These are phyloP conservation scores for Palythoa caribaeorum DNA, from an alignment of 92 coral and sea anemone species.

Conservation along the genomic window DNA sequence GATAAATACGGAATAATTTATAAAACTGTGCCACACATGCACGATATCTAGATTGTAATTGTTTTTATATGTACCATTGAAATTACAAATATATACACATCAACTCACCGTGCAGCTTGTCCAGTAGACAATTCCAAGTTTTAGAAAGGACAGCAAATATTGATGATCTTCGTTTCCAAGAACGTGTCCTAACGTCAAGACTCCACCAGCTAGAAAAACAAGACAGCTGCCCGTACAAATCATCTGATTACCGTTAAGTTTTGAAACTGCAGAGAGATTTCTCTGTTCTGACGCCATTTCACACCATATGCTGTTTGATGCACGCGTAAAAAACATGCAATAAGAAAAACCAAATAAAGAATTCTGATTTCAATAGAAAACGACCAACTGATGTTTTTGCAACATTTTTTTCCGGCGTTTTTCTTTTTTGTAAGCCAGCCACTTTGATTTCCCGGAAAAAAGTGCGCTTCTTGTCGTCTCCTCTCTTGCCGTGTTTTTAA, in stretches of 20 bases:
- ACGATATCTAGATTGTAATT: background rate
- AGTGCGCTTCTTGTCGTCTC: background rate
- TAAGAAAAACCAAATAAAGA: background rate
- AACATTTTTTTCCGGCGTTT: background rate
- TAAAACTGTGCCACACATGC: background rate
- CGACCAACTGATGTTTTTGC: background rate
- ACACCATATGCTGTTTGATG: background rate
- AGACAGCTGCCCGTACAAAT: slow-evolving; percentile 40
- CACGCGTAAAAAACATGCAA: background rate
- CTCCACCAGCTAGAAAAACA: slow-evolving; percentile 35
- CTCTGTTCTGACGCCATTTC: slow-evolving; percentile 12
- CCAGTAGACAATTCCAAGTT: slow-evolving; percentile 24
- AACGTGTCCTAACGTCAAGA: slow-evolving; percentile 1
- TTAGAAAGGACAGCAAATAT: background rate
- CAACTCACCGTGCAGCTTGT: slow-evolving; percentile 6
- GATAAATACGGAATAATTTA: background rate
- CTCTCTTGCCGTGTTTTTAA: background rate
- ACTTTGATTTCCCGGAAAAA: background rate
- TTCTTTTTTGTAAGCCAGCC: background rate
- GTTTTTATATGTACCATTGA: background rate
- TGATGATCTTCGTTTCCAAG: slow-evolving; percentile 1
- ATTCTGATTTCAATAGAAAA: background rate
- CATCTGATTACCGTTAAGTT: slow-evolving; percentile 30
- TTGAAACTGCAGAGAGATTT: slow-evolving; percentile 1
- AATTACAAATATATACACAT: background rate